Conservation (phyloP, 2,888 invertebrate genomes). For the Aricia artaxerxes region DNA sequence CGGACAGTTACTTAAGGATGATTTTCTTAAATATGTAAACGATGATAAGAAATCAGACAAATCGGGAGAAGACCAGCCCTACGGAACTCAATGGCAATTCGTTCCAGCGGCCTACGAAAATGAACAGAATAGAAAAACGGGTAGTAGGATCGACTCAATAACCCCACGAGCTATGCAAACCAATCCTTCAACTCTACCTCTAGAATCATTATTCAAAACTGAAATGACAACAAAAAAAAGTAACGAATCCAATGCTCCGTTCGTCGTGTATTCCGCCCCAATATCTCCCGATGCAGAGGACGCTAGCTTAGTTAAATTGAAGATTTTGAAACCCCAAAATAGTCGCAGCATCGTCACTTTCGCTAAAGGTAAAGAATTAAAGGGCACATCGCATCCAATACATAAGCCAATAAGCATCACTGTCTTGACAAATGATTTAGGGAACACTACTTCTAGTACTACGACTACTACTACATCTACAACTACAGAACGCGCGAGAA, state of each 20-base stretch:
- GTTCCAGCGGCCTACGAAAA: conserved; percentile 75
- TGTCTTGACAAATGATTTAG: conserved; percentile 41
- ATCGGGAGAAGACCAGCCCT: conserved; percentile 48
- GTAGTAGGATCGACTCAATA: conserved; percentile 62
- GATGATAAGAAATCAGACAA: conserved; percentile 62
- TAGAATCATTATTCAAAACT: conserved; percentile 84
- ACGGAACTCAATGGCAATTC: conserved; percentile 65
- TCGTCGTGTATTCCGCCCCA: conserved; percentile 72
- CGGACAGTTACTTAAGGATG: conserved; percentile 58
- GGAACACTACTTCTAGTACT: conserved; percentile 43
- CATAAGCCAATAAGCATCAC: conserved; percentile 59
- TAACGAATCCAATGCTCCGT: conserved; percentile 59
- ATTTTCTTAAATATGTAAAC: conserved; percentile 66
- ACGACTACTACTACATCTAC: conserved; percentile 47
- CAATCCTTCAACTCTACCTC: conserved; percentile 84
- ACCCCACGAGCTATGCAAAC: conserved; percentile 63
- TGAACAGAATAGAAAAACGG: conserved; percentile 55
- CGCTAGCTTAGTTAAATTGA: conserved; percentile 58
- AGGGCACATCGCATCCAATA: conserved; percentile 53
- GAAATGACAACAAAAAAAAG: conserved; percentile 60
- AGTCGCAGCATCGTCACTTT: conserved; percentile 63
- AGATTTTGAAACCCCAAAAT: conserved; percentile 59
- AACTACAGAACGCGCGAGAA: conserved; percentile 44
- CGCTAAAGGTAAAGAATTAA: conserved; percentile 68
- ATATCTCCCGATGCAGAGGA: conserved; percentile 58